Base-by-base conservation (phyloP, 2,888 invertebrate genomes). In the Spodoptera exigua region DNA sequence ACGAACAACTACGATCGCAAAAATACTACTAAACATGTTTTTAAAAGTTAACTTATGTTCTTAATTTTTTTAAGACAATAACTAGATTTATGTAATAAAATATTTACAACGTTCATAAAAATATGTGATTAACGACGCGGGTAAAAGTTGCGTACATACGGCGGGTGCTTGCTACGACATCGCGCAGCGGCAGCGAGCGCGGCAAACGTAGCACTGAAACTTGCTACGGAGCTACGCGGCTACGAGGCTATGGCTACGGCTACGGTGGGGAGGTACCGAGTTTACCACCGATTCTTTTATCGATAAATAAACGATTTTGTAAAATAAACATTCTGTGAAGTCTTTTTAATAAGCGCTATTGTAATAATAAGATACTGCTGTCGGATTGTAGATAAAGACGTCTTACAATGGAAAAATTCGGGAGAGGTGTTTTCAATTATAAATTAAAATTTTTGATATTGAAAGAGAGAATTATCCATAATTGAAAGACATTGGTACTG, bases 51-150 rank as follows among this genome's bases (percentile, higher is more conserved):
- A 58, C 18, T 43, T 44, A 43, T 14, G 10, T 45, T 49, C 36
- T 66, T 63, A 21, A 5, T 66, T 32, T 40, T 21, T 39, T 13
- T 52, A 35, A 40, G n/a, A 39, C 32, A 21, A 47, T 48, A 49
- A 46, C 35, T 17, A 32, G 39, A 52, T 70, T 64, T 52, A 11
- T 40, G 66, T 61, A 62, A 69, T 74, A 73, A 79, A 79, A 48
- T 79, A 83, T 90, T 90, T 88, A 89, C 78, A 79, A 75, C 82
- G 80, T 84, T 79, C 84, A 82, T 90, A 88, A 91, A 93, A 85
- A 41, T 57, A 40, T 79, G 79, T 80, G 81, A 69, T 90, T 89
- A 89, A 89, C 84, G 89, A 78, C 80, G 84, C 85, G 88, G 79
- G 79, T 74, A 72, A 79, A 88, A 89, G 87, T 88, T 88, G 76